phyloP scores from a whole-genome alignment of 2,888 invertebrate species.

The Thysanoteuthis rhombus region DNA sequence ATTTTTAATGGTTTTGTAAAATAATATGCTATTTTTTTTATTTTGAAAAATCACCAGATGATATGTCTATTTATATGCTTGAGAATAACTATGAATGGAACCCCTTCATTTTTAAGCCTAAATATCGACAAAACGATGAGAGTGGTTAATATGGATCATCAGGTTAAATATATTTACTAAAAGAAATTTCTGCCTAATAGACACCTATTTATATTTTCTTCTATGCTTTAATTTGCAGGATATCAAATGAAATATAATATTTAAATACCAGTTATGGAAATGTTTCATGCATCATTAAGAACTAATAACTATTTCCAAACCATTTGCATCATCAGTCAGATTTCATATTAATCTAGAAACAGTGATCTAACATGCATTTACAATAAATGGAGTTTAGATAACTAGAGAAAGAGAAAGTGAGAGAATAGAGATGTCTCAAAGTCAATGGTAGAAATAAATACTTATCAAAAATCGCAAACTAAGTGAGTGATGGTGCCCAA shows the following conservation, averaged over 20 bases:
- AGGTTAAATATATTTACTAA: background rate
- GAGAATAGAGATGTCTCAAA: background rate
- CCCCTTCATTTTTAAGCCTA: background rate
- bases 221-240: background rate
- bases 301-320: background rate
- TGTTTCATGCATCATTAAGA: background rate
- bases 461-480: slow-evolving; percentile 12
- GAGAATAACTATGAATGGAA: background rate
- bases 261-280: background rate
- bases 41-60: background rate
- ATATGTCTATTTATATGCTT: background rate
- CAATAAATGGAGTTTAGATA: background rate
- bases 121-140: background rate
- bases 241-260: background rate
- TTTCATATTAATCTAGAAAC: background rate
- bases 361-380: background rate
- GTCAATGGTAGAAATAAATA: background rate
- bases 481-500: slow-evolving; percentile 26
- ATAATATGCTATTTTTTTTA: background rate
- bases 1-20: background rate
- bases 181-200: background rate
- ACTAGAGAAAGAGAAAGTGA: background rate
- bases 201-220: background rate
- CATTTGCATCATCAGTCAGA: slow-evolving; percentile 12
- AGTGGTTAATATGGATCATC: background rate